These are phyloP conservation scores for Colistium nudipinnis DNA, from an alignment of 2,113 vertebrate genomes.

Conservation along the genomic window DNA sequence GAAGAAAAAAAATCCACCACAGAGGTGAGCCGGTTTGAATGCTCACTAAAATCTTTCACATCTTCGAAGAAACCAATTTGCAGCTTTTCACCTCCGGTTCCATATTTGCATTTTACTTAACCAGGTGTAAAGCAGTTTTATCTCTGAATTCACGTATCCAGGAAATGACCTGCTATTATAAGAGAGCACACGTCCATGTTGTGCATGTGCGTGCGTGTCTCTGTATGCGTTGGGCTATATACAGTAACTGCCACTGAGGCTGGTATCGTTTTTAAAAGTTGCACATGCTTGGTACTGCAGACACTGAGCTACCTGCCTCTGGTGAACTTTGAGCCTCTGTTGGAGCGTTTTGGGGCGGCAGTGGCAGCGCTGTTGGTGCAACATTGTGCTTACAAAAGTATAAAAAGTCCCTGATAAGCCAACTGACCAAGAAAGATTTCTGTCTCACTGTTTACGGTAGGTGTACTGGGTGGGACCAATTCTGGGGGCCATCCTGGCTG, in stretches of 20 bases:
- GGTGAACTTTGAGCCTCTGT: slow-evolving; percentile 11
- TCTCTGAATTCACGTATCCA: slow-evolving; percentile 29
- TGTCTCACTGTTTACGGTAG: slow-evolving; percentile 67
- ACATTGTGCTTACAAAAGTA: neutral
- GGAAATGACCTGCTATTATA: slow-evolving; percentile 39
- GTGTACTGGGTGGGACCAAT: slow-evolving; percentile 94
- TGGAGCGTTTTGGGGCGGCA: too few relatives aligned
- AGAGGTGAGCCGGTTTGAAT: neutral
- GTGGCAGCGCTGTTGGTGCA: neutral
- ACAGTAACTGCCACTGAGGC: slow-evolving; percentile 2
- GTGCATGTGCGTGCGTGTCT: slow-evolving; percentile 6
- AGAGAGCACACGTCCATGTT: slow-evolving; percentile 15
- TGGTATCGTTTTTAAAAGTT: slow-evolving; percentile 14
- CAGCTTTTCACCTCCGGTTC: slow-evolving; percentile 6
- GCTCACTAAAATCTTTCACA: neutral
- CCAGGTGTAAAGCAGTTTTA: slow-evolving; percentile 39
- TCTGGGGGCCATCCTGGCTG: slow-evolving; percentile 88
- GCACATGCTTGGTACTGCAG: neutral
- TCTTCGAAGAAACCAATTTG: neutral
- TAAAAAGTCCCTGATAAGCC: slow-evolving; percentile 5
- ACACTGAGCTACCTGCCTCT: slow-evolving; percentile 1
- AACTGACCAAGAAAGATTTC: neutral
- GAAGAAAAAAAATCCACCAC: neutral
- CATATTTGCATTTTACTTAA: slow-evolving; percentile 26
- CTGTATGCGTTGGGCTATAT: neutral